Evolutionary conservation across 2,113 vertebrate genomes (phyloP).

Genomic region (Amblyornis subalaris): DNA sequence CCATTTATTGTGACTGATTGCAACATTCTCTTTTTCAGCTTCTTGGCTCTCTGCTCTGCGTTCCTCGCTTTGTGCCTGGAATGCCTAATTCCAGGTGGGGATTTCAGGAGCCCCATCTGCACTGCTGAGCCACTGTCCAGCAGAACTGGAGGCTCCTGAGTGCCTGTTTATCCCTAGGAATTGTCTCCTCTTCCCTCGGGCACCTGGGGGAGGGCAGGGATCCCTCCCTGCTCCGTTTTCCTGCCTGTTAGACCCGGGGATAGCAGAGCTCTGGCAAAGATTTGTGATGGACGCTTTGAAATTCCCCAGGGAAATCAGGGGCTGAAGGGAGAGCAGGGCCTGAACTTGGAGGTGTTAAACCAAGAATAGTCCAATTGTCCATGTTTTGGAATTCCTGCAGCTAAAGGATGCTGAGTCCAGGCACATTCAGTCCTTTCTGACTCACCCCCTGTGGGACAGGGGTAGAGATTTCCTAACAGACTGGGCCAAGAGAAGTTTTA

Average conservation of each 20-base stretch:
- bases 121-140: accelerated
- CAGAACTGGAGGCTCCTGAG: not conserved
- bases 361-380: not conserved
- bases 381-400: not conserved
- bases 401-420: not conserved
- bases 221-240: not conserved
- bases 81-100: not conserved
- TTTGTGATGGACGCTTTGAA: not conserved
- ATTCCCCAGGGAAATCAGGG: not conserved
- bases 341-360: not conserved
- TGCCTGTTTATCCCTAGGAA: not conserved
- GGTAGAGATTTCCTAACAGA: not conserved
- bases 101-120: not conserved
- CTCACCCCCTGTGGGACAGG: accelerated
- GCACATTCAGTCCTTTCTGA: not conserved
- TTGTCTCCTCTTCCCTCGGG: not conserved
- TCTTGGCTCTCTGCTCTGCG: not conserved
- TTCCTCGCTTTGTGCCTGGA: not conserved
- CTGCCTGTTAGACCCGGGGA: accelerated
- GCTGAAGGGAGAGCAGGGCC: not conserved
- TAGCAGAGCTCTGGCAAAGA: not conserved
- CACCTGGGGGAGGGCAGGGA: not conserved
- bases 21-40: not conserved
- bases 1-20: not conserved
- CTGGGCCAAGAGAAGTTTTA: not conserved